Base-by-base conservation (phyloP, 2,797 vertebrate genomes). In the Tapera naevia region DNA sequence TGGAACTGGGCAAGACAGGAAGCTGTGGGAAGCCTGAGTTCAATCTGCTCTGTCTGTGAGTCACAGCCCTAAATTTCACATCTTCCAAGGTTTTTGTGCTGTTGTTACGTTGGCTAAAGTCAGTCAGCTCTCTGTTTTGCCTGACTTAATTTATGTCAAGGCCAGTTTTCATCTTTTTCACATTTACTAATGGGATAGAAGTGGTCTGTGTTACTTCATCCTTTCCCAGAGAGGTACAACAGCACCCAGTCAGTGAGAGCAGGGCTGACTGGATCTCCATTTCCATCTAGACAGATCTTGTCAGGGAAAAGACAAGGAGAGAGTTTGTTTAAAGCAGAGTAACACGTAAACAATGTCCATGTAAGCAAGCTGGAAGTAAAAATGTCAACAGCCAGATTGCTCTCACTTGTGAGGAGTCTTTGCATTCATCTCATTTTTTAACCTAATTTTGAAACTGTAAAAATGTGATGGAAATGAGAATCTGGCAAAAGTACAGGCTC, bases 11-110 rank as follows among this genome's bases (percentile, higher is more conserved):
- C 86, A 94, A 88, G 83, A 90, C 94, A 95, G 95, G 96, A 96
- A 96, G 53, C 94, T 94, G 96, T 95, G 96, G 96, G 96, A 94
- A 96, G 94, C 25, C 94, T 86, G 94, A 95, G 71, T 84, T 96
- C 93, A 95, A 95, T 96, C 90, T 79, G 83, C 95, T 94, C 86
- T 23, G 32, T 86, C 70, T 95, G 91, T 96, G 96, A 96, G 88
- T 95, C 95, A 95, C 58, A 95, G 86, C 39, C 80, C 48, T 6
- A 50, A 95, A 60, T 92, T 93, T 66, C 91, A 41, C 95, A 89
- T 96, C 94, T 91, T 57, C 88, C 2, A 1, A 88, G 76, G 62
- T 45, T 89, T 86, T 89, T 48, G 56, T 7, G 0, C 64, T 8
- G 56, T 84, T 93, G 96, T 94, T 92, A 89, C 76, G 73, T 32